These are phyloP conservation scores for Sarcophaga peregrina DNA, from an alignment of 1,140 invertebrate species.

Conservation along the genomic window DNA sequence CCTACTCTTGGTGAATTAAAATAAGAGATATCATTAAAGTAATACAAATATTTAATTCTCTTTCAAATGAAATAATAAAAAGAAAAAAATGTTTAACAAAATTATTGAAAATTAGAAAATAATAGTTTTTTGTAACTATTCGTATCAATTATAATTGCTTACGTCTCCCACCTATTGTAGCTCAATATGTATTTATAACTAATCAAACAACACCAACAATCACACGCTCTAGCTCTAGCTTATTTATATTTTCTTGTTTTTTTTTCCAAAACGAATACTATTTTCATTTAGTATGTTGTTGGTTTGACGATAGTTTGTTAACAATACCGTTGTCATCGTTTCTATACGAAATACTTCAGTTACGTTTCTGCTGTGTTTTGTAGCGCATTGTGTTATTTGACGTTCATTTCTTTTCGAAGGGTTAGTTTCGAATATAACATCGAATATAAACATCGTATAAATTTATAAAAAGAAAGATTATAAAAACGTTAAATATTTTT, in stretches of 20 bases:
- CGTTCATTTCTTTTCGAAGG: not conserved
- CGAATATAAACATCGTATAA: not conserved
- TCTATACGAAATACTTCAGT: constrained; percentile 13
- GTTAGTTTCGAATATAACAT: constrained; percentile 3
- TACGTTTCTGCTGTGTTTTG: constrained; percentile 39
- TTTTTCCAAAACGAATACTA: not conserved
- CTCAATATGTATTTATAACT: not conserved
- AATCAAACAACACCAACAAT: not conserved
- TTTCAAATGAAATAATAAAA: too few relatives aligned
- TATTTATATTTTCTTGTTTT: not conserved
- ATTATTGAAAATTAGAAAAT: too few relatives aligned
- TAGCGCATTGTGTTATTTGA: constrained; percentile 18
- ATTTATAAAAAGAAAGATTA: not conserved
- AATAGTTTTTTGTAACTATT: too few relatives aligned
- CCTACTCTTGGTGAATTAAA: not conserved
- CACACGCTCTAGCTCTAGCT: not conserved
- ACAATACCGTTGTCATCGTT: not conserved
- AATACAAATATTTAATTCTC: too few relatives aligned
- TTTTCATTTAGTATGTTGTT: constrained; percentile 11
- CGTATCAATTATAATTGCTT: too few relatives aligned
- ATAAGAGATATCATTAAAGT: not conserved
- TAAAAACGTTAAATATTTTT: constrained; percentile 21
- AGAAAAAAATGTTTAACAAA: too few relatives aligned
- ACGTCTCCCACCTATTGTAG: not conserved
- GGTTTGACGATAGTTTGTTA: constrained; percentile 17